phyloP scores from a whole-genome alignment of 2,888 invertebrate species.

The Meiosimyza platycephala region DNA sequence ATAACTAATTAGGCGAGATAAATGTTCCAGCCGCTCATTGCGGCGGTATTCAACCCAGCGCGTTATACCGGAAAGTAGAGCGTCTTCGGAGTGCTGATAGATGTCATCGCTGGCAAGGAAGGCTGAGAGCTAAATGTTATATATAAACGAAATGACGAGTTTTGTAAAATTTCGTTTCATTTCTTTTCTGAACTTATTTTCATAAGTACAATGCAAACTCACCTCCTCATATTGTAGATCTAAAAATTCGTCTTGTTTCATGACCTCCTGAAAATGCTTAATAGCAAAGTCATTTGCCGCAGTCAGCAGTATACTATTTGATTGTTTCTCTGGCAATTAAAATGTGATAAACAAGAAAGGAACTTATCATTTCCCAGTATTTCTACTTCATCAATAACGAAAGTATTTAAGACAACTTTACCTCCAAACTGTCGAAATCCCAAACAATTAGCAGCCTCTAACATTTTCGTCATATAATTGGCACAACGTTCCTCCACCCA shows the following conservation, averaged over 20 bases:
- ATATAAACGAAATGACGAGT: not conserved
- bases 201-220: too few relatives aligned
- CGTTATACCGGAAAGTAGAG: conserved; percentile 51
- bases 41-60: conserved; percentile 52
- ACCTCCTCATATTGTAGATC: conserved; percentile 53
- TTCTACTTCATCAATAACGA: not conserved
- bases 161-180: too few relatives aligned
- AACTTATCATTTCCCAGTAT: too few relatives aligned
- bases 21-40: conserved; percentile 44
- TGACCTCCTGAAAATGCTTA: conserved; percentile 53
- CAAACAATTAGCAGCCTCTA: conserved; percentile 52
- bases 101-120: conserved; percentile 52
- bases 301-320: conserved; percentile 47
- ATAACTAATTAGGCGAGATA: conserved; percentile 47
- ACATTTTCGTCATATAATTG: conserved; percentile 46
- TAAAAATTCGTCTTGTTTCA: conserved; percentile 53
- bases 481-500: conserved; percentile 51
- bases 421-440: conserved; percentile 52
- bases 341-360: too few relatives aligned
- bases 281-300: conserved; percentile 51
- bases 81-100: conserved; percentile 53
- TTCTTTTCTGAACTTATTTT: too few relatives aligned
- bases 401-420: conserved; percentile 21
- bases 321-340: conserved; percentile 50
- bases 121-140: conserved; percentile 40